Base-by-base conservation (phyloP, 1,140 invertebrate genomes). In the Yoshiicerus persimilis region DNA sequence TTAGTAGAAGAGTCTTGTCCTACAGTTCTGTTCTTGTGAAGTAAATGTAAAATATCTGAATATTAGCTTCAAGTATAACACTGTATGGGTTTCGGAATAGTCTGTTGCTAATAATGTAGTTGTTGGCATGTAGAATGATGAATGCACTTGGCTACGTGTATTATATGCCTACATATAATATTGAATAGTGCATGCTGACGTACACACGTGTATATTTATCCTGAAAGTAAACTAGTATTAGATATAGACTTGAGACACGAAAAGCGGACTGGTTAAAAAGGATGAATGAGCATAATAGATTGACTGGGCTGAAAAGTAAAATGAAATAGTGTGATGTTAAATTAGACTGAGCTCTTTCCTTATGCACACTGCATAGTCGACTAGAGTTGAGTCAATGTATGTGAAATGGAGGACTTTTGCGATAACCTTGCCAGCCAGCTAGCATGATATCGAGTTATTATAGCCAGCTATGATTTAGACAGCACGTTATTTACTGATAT, bases 391-490 rank as follows among this genome's bases (percentile, higher is more conserved):
- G 30, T 30, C 66, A 70, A 25, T 70, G 30, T 70, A 30, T 70
- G 25, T 30, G 64, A 47, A 77, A 77, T 77, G 75, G 75, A 80
- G 75, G 75, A 80, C 75, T 80, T 80, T 70, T 80, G 32, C 75
- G 75, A 80, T 80, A 80, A 80, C 75, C 75, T 80, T 80, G 75
- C 75, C 75, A 80, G 75, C 75, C 75, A 80, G 75, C 75, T 36
- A 80, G 75, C 75, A 80, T 80, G 75, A 80, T 80, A 80, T 80
- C 75, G 75, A 80, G 75, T 80, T 80, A 80, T 80, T 80, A 80
- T 80, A 80, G 75, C 75, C 20, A 38, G 38, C 75, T 80, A 80
- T 80, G 75, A 80, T 80, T 80, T 80, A 80, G 34, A 80, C 75
- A 80, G 75, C 75, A 80, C 75, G 75, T 80, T 80, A 80, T 80